Evolutionary conservation across 2,888 invertebrate species (phyloP), one percentile per base, ranked within the genome.

Genomic region (Hydriomena furcata): DNA sequence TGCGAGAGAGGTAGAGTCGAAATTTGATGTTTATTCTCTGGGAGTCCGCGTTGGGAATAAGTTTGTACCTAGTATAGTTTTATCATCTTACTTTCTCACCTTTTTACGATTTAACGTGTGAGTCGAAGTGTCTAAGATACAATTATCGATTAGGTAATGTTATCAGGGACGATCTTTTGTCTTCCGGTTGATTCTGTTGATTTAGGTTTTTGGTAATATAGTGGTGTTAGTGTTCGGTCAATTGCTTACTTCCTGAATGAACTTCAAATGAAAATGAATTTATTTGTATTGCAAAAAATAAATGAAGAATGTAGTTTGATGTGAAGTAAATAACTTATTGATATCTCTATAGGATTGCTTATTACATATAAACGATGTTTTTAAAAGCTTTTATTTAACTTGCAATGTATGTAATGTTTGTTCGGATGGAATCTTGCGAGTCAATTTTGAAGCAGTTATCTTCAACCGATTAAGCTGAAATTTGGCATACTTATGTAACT

Each of bases 91-190:
- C 87, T 90, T 88, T 89, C 89, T 87, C 89, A 90, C 87, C 84
- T 89, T 88, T 89, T 90, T 89, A 90, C 87, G 86, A 84, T 68
- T 71, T 76, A 76, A 81, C 84, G 87, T 85, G 89, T 82, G 87
- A 84, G 77, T 80, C 76, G 79, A 81, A 84, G 85, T 88, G 87
- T 87, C 88, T 78, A 78, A 86, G 89, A 88, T 89, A 89, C 84
- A 84, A 89, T 88, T 90, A 90, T 90, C 89, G 90, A 90, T 90
- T 89, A 88, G 83, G 86, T 85, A 82, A 86, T 82, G 79, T 85
- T 90, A 90, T 90, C 90, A 66, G 67, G 68, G 36, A 71, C 82
- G 76, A 90, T 90, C 90, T 89, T 73, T 78, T 80, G 87, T 90
- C 87, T 90, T 90, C 90, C 90, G 90, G 90, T 87, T 71, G 75